Conservation (phyloP, 2,888 invertebrate species). For the Merodon equestris region DNA sequence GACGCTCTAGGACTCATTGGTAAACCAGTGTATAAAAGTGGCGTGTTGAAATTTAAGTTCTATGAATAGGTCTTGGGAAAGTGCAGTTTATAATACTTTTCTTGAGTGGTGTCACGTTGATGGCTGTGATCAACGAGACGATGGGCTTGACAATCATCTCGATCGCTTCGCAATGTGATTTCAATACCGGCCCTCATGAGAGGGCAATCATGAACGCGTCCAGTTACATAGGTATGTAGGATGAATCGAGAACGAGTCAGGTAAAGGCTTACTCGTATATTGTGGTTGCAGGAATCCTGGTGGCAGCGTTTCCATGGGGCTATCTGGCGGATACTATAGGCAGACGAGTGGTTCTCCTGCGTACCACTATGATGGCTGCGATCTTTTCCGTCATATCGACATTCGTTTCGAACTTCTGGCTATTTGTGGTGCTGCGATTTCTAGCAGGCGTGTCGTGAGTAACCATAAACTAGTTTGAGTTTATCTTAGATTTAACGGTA, state of each 20-base stretch:
- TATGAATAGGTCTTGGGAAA: slow-evolving; percentile 81
- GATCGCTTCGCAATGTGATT: slow-evolving; percentile 86
- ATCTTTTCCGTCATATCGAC: slow-evolving; percentile 80
- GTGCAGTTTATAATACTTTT: slow-evolving; percentile 83
- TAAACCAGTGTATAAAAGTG: slow-evolving; percentile 25
- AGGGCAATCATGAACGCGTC: slow-evolving; percentile 84
- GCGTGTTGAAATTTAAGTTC: not conserved
- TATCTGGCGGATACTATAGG: slow-evolving; percentile 81
- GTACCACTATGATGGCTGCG: slow-evolving; percentile 79
- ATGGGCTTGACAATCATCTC: slow-evolving; percentile 84
- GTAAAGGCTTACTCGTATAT: not conserved
- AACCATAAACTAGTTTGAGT: not conserved
- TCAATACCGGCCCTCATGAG: slow-evolving; percentile 81
- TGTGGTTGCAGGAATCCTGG: slow-evolving; percentile 78
- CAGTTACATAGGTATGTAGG: slow-evolving; percentile 81
- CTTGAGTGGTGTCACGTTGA: slow-evolving; percentile 82
- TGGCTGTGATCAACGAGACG: slow-evolving; percentile 86
- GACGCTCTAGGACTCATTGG: slow-evolving; percentile 49
- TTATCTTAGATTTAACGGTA: not conserved
- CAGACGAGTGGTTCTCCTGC: slow-evolving; percentile 79
- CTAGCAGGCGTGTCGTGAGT: slow-evolving; percentile 81
- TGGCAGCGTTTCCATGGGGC: slow-evolving; percentile 82
- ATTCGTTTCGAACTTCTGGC: slow-evolving; percentile 79
- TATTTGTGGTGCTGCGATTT: slow-evolving; percentile 80
- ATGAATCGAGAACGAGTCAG: slow-evolving; percentile 32